Evolutionary conservation across 2,888 invertebrate species (phyloP).

Genomic region (Biston betularia): DNA sequence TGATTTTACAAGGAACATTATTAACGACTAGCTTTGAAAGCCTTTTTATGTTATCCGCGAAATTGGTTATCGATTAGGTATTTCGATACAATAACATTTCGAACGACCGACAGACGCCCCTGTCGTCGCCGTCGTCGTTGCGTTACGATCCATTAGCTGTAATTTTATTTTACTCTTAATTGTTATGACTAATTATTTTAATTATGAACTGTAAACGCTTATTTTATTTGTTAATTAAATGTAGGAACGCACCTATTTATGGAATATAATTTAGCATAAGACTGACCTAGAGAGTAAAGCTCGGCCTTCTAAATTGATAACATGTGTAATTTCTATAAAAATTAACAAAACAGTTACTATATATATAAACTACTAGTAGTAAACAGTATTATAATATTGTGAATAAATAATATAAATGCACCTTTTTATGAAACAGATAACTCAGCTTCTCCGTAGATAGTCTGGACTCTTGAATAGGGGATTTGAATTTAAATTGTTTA

Average conservation of each 20-base stretch:
- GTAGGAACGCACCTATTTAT: background rate
- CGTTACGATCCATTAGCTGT: slow-evolving; percentile 14
- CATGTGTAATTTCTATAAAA: no score
- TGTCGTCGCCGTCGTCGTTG: background rate
- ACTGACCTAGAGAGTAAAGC: no score
- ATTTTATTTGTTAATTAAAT: background rate
- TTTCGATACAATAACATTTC: slow-evolving; percentile 29
- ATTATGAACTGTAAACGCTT: background rate
- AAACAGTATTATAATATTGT: no score
- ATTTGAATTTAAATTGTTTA: slow-evolving; percentile 34
- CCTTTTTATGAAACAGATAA: slow-evolving; percentile 14
- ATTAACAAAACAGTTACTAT: no score
- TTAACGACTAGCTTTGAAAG: slow-evolving; percentile 40
- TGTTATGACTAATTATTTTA: background rate
- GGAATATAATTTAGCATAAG: background rate
- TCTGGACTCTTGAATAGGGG: slow-evolving; percentile 25
- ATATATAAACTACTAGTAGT: no score
- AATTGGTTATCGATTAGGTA: slow-evolving; percentile 47
- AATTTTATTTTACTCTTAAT: slow-evolving; percentile 9
- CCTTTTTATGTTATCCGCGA: slow-evolving; percentile 41
- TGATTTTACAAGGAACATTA: slow-evolving; percentile 41
- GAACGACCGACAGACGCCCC: slow-evolving; percentile 19
- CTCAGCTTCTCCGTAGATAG: background rate
- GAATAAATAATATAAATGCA: background rate
- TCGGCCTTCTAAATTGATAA: no score